Conservation (phyloP, 2,797 vertebrate species). For the Enteromius viviparus region DNA sequence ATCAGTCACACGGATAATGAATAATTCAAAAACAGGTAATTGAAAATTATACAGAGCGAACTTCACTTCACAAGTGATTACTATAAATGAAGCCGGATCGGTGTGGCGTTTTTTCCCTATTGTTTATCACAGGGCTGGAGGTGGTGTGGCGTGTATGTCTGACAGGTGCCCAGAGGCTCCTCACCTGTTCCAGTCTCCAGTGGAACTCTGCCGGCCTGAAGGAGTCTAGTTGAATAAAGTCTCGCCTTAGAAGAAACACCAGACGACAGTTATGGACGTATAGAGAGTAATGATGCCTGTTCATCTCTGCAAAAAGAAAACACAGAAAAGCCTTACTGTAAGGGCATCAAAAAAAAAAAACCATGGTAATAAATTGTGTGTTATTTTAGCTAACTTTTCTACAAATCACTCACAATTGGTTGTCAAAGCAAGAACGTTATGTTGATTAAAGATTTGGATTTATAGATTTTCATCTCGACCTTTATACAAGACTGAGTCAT, state of each 20-base stretch:
- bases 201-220: conserved; percentile 96
- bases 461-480: neutral
- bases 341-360: no score
- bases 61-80: conserved; percentile 41
- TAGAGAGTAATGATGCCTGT: conserved; percentile 94
- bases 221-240: conserved; percentile 91
- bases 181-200: conserved; percentile 98
- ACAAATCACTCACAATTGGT: neutral
- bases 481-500: neutral
- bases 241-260: conserved; percentile 92
- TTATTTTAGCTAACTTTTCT: neutral
- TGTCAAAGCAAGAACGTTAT: conserved; percentile 1
- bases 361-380: neutral
- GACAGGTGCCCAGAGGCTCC: conserved; percentile 19
- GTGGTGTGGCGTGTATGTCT: conserved; percentile 19
- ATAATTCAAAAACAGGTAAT: conserved; percentile 48
- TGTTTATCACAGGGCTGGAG: conserved; percentile 16
- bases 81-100: conserved; percentile 10
- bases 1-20: conserved; percentile 45
- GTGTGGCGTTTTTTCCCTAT: conserved; percentile 14
- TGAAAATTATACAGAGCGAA: conserved; percentile 49
- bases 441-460: conserved; percentile 13
- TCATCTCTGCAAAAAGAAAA: conserved; percentile 84
- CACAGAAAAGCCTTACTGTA: neutral
- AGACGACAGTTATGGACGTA: conserved; percentile 97